Evolutionary conservation across 2,113 vertebrate genomes (phyloP), one percentile per base, ranked within the genome.

Genomic region (Notiomystis cincta): DNA sequence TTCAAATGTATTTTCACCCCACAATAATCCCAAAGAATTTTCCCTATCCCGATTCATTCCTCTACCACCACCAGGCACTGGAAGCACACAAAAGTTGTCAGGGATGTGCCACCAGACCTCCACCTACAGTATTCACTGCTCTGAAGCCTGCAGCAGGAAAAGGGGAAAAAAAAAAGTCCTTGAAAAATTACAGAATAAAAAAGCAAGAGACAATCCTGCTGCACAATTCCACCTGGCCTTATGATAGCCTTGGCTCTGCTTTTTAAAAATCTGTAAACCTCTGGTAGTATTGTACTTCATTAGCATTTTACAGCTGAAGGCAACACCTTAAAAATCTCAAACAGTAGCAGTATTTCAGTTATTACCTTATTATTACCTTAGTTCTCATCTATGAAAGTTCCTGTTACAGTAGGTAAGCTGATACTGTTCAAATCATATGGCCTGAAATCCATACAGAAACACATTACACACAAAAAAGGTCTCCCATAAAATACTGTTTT

Each of bases 401-500:
- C 18, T 33, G 27, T 47, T 88, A 51, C 18, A 67, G 44, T 7
- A 66, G 8, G 10, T 25, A 62, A 80, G 5, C 31, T 67, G 72
- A 22, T 48, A 44, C 23, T 62, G 87, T 64, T 61, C 86, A 70
- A 58, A 31, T 45, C 15, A 23, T 33, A 48, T 44, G 42, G 44
- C 54, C 51, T 60, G 73, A 90, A 94, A 90, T 71, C 24, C 62
- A 77, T 16, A 61, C 6, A 82, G 45, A 78, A 87, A 78, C 51
- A 18, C 35, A 42, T 23, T 66, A 37, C 21, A 65, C 51, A 67
- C 77, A 83, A 82, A 81, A 77, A 82, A 61, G 15, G 25, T n/a
- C 89, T 91, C 85, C 89, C 86, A 60, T 27, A 90, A 91, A 87
- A 89, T 57, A 92, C 58, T 44, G 16, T 25, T 81, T 82, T 94